Base-by-base conservation (phyloP, 2,888 invertebrate genomes). In the Urechis unicinctus region DNA sequence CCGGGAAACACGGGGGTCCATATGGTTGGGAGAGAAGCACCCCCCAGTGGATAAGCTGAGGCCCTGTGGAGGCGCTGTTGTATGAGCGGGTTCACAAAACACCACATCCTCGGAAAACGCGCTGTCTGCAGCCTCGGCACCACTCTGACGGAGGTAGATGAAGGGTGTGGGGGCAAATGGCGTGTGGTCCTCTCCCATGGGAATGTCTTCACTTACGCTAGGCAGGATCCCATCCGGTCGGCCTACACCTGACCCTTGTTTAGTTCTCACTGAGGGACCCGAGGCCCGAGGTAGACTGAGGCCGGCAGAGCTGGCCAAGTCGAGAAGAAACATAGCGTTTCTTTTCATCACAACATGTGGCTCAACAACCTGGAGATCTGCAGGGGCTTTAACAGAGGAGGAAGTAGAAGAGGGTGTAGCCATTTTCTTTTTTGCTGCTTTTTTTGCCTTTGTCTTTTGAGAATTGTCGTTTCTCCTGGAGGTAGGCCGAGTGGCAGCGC, bases 321-420 rank as follows among this genome's bases (percentile, higher is more conserved):
- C 94, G 57, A 97, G 81, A 13, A 97, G 79, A 74, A 96, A 97
- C 77, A 92, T 85, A 0, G 97, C 94, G 75, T 97, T 97, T 73
- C 92, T 92, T 67, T 88, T 88, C 84, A 96, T 89, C 3, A 88
- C 84, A 48, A 86, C 79, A 71, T 91, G 83, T 61, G 81, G 79
- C 55, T 83, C 82, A 26, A 41, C 24, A 6, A 30, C 22, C 50
- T 53, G 54, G 1, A 52, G 36, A 2, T 22, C 24, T 2, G 45
- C n/a, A 2, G 53, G 48, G 31, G 52, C 41, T 24, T 54, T 56
- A 1, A 52, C 45, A 9, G 56, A 30, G n/a, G n/a, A n/a, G n/a
- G n/a, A n/a, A n/a, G n/a, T n/a, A n/a, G n/a, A n/a, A n/a, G n/a
- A n/a, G n/a, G n/a, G n/a, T n/a, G 36, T 9, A 9, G 55, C 41